Evolutionary conservation across 2,797 vertebrate species (phyloP), one percentile per base, ranked within the genome.

Genomic region (Tangara arthus): DNA sequence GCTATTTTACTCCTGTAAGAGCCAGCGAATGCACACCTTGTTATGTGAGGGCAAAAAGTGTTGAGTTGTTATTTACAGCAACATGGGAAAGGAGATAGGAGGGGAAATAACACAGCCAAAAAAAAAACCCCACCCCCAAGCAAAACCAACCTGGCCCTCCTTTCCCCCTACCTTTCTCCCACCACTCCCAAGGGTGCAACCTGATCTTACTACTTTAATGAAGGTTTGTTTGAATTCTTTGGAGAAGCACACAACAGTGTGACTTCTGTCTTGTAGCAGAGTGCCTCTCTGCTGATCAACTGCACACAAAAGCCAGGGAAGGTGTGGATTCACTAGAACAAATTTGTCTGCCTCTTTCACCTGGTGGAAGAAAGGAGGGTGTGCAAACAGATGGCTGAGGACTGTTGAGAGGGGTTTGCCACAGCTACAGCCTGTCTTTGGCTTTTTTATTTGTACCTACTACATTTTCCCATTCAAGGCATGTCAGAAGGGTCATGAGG

Each of bases 381-480:
- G 14, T 64, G 34, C 30, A 77, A 34, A 56, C 28, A 46, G 28
- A 6, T 73, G 34, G 30, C 63, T 80, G 47, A 89, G 71, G 34
- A 20, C 22, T 47, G 16, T 22, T 78, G 35, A 37, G 46, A 11
- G 12, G 52, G 4, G 3, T 23, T 84, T 87, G 60, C 49, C 22
- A 17, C 68, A 22, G 8, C 20, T 64, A 15, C 17, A 70, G 22
- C 41, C 27, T 41, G 0, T 47, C 28, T 82, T 82, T 64, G 46
- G 13, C 28, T 41, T 75, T 81, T 69, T 17, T 42, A 0, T 66
- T 68, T 81, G 35, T 12, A 24, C 32, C 14, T 61, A 7, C 1
- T 44, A 12, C 7, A 1, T 71, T 69, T 69, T 56, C 15, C 46
- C 6, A 2, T 69, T 73, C 0, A 0, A 89, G 47, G 21, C 47